Evolutionary conservation across 2,888 invertebrate species (phyloP), one percentile per base, ranked within the genome.

Genomic region (Cetonia aurata): DNA sequence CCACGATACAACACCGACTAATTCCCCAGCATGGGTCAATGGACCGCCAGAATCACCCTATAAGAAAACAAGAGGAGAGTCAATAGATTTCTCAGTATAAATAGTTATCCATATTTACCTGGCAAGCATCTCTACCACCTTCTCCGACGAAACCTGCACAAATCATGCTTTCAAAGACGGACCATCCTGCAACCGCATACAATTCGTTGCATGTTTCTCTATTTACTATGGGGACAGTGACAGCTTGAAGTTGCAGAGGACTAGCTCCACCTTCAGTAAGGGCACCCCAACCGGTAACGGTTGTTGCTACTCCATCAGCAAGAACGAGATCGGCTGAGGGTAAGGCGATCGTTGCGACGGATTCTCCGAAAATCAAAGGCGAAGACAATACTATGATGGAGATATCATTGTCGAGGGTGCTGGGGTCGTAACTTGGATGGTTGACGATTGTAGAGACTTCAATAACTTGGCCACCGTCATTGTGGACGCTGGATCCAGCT

Each of bases 31-130:
- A 1, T 76, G 68, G 10, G 77, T 74, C 55, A 79, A 66, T 17
- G 80, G 80, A 9, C 81, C 80, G 15, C 81, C 80, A 44, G 79
- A 79, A 70, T 80, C 81, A 9, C 80, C 80, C 72, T 78, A 75
- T 62, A 25, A 68, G 15, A 19, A 41, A 12, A 15, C 1, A 13
- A 48, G 12, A 56, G 19, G 1, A 48, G 37, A 37, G 8, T 37
- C 37, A 37, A 25, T 10, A 37, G 4, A 37, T 6, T 37, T 37
- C 37, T 37, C 37, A 37, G 10, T 8, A 8, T 8, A n/a, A n/a
- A 1, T 37, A 6, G 2, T 8, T 33, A 59, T 13, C 8, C 15
- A 19, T 33, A 42, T 44, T 10, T 48, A 74, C 75, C 46, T 71
- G 68, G 62, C 73, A 77, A 66, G 73, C 68, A 66, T 73, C 75